Base-by-base conservation (phyloP, 2,888 invertebrate genomes). In the Nymphalis c-album region DNA sequence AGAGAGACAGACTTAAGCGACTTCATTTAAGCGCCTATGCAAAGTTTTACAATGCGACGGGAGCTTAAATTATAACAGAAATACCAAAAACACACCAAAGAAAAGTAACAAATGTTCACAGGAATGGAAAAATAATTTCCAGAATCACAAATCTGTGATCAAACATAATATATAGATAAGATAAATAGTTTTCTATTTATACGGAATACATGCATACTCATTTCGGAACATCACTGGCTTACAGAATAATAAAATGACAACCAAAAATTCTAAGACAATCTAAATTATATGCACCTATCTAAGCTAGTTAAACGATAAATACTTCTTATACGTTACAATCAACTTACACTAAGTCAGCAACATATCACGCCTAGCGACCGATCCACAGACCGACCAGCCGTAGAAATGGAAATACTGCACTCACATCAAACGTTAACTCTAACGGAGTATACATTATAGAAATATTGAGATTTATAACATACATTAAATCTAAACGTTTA, bases 301-400 rank as follows among this genome's bases (percentile, higher is more conserved):
- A 90, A 78, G 69, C 82, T 83, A 83, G 78, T 85, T 87, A 87
- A 85, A 86, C 86, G 91, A 91, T 91, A 91, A 91, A 91, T 91
- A 91, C 84, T 86, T 82, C 88, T 82, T 90, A 88, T 78, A 80
- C 76, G 76, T 86, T 88, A 87, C 80, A 82, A 80, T 83, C 82
- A 78, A 83, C 85, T 87, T 90, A 88, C 68, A 76, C 83, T 90
- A 88, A 73, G 80, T 81, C 82, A 86, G 87, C 88, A 87, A 87
- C 85, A 82, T 91, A 91, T 91, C 91, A 92, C 91, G 91, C 90
- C 85, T 85, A 88, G 80, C 81, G 82, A 86, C 82, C 85, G 76
- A 85, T 83, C 82, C 84, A 85, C 86, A 89, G 40, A 5, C 26
- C 0, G 7, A 31, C 26, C 26, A 31, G 87, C 87, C 87, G 82